Percentiles rank a stretch among this genome's conserved stretches.
Conservation (phyloP, 2,888 invertebrate species). For the Noctua comes region DNA sequence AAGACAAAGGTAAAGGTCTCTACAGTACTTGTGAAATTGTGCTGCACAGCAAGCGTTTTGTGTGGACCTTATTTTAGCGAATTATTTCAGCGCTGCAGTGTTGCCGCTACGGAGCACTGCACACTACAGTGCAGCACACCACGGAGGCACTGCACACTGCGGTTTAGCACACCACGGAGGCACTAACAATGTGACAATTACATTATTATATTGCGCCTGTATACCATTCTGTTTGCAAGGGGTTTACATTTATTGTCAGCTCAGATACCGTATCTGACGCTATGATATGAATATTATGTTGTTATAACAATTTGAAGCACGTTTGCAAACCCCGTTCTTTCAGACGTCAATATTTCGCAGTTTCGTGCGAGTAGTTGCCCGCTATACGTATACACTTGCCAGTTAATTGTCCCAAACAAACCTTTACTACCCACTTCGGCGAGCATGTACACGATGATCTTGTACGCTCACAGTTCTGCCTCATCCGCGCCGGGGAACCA, state of each 20-base stretch:
- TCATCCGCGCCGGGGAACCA: background rate
- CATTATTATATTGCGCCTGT: conserved; percentile 24
- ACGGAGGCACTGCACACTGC: background rate
- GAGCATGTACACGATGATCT: background rate
- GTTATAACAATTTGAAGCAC: background rate
- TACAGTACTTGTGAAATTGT: background rate
- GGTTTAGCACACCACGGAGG: too few species aligned
- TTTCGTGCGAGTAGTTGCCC: background rate
- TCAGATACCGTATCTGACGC: conserved; percentile 26
- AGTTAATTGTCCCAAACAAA: background rate
- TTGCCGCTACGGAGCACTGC: background rate
- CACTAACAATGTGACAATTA: background rate
- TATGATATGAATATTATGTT: background rate
- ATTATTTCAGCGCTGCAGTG: background rate
- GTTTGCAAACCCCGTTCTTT: background rate
- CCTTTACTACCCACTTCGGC: background rate
- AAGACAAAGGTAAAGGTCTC: background rate
- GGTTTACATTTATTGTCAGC: conserved; percentile 24
- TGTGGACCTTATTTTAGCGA: background rate
- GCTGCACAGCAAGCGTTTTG: background rate
- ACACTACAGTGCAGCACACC: background rate
- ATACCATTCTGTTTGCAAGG: conserved; percentile 14
- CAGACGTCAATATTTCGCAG: background rate
- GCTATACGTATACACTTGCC: background rate
- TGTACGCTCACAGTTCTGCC: background rate